Base-by-base conservation (phyloP, 2,797 vertebrate genomes). In the Mormyrops attenuatus region DNA sequence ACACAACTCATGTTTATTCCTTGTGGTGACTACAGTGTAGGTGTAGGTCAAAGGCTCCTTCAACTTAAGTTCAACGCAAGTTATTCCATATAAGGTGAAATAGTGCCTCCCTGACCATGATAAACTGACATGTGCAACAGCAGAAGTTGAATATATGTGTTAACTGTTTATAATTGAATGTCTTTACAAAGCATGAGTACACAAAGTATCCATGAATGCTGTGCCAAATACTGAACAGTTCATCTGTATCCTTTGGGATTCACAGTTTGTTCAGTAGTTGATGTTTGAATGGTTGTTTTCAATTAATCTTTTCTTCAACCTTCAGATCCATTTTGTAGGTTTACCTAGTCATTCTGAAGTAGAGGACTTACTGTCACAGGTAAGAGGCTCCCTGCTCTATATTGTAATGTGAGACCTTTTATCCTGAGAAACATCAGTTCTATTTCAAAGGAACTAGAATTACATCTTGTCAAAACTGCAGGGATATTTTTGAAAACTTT, bases 241-340 rank as follows among this genome's bases (percentile, higher is more conserved):
- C 17, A 52, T 85, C 11, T 52, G 82, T 30, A 17, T 17, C 44
- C 22, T 30, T 85, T 9, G 11, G 22, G 82, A 85, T 52, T 26
- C 26, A n/a, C 9, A 53, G 69, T 88, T 85, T 15, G 34, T 52
- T 63, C 60, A 4, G 20, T 17, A 15, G 30, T n/a, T 85, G 15
- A 22, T 86, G 44, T 50, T 66, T 50, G 47, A 55, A 77, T 89
- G 49, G 41, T 50, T 55, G 8, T 77, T 57, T 80, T 49, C 34
- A 86, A 60, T 82, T 1, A 55, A 41, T 60, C 22, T 90, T 20
- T 57, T 88, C 92, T 87, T 93, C 80, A 66, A 91, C 89, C 91
- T 93, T 91, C 92, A 97, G 96, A 93, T 97, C 90, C 92, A 96
- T 92, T 97, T 96, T 92, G 94, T 97, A 88, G 96, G 94, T 92